Evolutionary conservation across 2,797 vertebrate genomes (phyloP).

Genomic region (Muraenolepis orangiensis): DNA sequence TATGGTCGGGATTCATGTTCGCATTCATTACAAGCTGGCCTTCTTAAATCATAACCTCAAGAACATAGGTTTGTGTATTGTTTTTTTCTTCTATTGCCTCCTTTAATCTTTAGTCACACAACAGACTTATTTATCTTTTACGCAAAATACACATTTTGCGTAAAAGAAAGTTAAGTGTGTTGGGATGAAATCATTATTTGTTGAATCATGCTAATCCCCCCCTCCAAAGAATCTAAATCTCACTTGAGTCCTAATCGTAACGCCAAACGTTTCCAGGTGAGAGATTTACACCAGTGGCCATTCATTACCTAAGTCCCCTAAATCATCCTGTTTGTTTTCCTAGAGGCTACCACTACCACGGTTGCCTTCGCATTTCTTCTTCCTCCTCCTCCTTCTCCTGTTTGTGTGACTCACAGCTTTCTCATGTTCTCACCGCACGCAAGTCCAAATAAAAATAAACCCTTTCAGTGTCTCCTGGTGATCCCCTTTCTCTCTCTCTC

Average conservation of each 20-base stretch:
- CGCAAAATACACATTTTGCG: too few relatives aligned
- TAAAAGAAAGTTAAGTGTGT: not conserved
- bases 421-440: not conserved
- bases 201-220: not conserved
- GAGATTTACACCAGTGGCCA: slow-evolving; percentile 1
- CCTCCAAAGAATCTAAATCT: not conserved
- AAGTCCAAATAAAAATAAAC: slow-evolving; percentile 4
- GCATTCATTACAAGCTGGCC: not conserved
- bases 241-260: not conserved
- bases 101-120: too few relatives aligned
- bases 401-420: not conserved
- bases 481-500: too few relatives aligned
- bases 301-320: not conserved
- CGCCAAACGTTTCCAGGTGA: not conserved
- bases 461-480: slow-evolving; percentile 2
- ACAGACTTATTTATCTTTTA: too few relatives aligned
- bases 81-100: not conserved
- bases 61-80: not conserved
- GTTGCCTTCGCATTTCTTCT: slow-evolving; percentile 1
- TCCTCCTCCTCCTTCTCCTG: too few relatives aligned
- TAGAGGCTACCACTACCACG: not conserved
- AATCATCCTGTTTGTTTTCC: slow-evolving; percentile 3
- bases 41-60: not conserved
- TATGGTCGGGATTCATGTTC: not conserved
- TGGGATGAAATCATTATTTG: not conserved